Evolutionary conservation across 2,797 vertebrate species (phyloP).

Genomic region (Oreochromis mossambicus): DNA sequence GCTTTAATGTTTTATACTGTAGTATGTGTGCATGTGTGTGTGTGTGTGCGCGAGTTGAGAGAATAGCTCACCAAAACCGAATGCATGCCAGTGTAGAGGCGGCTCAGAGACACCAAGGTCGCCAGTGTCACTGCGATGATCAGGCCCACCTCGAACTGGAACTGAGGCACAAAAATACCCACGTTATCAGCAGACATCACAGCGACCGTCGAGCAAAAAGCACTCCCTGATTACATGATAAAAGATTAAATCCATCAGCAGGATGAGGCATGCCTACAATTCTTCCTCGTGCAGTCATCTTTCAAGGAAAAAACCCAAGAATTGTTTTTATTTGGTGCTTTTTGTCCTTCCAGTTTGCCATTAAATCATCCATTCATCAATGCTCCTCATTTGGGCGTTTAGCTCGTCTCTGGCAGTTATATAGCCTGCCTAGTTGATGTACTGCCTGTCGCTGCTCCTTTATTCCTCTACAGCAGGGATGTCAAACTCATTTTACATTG

Average conservation of each 20-base stretch:
- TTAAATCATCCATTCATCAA: slow-evolving; percentile 11
- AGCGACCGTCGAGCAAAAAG: not conserved
- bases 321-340: not conserved
- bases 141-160: slow-evolving; percentile 84
- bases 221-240: not conserved
- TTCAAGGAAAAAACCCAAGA: not conserved
- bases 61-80: slow-evolving; percentile 87
- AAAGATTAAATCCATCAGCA: not conserved
- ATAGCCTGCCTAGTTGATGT: slow-evolving; percentile 5
- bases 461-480: slow-evolving; percentile 16
- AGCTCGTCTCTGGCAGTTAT: not conserved
- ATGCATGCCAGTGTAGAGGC: slow-evolving; percentile 97
- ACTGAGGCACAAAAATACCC: slow-evolving; percentile 72
- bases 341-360: not conserved
- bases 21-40: not conserved
- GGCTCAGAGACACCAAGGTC: slow-evolving; percentile 88
- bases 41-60: not conserved
- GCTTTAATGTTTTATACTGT: slow-evolving; percentile 46
- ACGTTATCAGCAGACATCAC: not conserved
- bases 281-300: not conserved
- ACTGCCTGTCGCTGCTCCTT: slow-evolving; percentile 22
- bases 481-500: not conserved
- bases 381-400: not conserved
- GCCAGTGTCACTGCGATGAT: slow-evolving; percentile 81
- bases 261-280: not conserved